Conservation (phyloP, 2,797 vertebrate species). For the Pseudopleuronectes americanus region DNA sequence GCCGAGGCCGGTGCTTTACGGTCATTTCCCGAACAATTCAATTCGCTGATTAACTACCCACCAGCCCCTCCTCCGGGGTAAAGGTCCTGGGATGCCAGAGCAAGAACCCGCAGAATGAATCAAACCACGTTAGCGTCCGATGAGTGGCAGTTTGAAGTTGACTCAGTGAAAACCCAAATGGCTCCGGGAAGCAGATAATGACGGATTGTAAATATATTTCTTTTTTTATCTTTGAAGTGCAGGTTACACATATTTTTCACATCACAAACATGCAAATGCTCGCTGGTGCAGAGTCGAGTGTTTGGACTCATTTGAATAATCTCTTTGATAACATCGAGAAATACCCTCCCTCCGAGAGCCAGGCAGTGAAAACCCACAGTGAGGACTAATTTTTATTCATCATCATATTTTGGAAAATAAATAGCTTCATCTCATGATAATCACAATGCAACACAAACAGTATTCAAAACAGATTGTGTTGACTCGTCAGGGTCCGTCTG, state of each 20-base stretch:
- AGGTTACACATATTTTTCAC: slow-evolving; percentile 32
- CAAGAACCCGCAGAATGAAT: slow-evolving; percentile 53
- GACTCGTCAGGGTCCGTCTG: slow-evolving; percentile 30
- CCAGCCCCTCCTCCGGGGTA: slow-evolving; percentile 12
- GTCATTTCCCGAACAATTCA: slow-evolving; percentile 76
- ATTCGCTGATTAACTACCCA: slow-evolving; percentile 77
- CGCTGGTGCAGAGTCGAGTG: slow-evolving; percentile 12
- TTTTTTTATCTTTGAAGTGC: slow-evolving; percentile 39
- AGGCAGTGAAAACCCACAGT: slow-evolving; percentile 45
- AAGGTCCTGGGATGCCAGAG: slow-evolving; percentile 54
- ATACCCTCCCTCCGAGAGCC: slow-evolving; percentile 30
- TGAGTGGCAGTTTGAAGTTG: slow-evolving; percentile 32
- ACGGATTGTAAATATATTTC: not conserved
- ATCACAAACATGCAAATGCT: slow-evolving; percentile 67
- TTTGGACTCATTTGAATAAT: slow-evolving; percentile 65
- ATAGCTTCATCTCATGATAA: slow-evolving; percentile 65
- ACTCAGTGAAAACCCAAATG: not conserved
- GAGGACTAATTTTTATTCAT: slow-evolving; percentile 72
- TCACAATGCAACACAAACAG: slow-evolving; percentile 67
- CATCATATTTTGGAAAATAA: slow-evolving; percentile 68
- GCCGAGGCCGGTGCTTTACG: slow-evolving; percentile 76
- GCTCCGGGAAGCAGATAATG: slow-evolving; percentile 8
- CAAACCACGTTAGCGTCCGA: slow-evolving; percentile 56
- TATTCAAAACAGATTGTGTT: slow-evolving; percentile 58
- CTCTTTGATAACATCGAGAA: slow-evolving; percentile 48